phyloP scores from a whole-genome alignment of 2,113 vertebrate species.

The Coreoperca whiteheadi region DNA sequence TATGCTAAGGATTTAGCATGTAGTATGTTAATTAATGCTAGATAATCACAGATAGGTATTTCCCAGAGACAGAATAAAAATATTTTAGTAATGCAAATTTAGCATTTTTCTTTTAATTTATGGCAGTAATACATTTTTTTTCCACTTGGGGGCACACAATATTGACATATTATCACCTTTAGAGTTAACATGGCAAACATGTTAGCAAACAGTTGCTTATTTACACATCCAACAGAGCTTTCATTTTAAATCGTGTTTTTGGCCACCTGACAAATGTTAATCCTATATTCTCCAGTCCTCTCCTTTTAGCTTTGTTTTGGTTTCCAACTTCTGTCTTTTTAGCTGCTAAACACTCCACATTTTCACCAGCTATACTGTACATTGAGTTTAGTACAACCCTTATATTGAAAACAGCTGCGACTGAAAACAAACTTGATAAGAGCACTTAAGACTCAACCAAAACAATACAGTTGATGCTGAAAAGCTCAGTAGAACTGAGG shows the following conservation, averaged over 20 bases:
- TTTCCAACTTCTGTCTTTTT: background rate
- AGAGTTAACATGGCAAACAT: too few relatives aligned
- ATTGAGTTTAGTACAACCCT: background rate
- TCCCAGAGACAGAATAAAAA: background rate
- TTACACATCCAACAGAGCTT: too few relatives aligned
- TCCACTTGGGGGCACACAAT: background rate
- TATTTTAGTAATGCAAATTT: background rate
- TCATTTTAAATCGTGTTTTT: too few relatives aligned
- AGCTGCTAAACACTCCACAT: background rate
- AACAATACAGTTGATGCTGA: background rate
- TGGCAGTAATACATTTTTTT: background rate
- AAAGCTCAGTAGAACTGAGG: background rate
- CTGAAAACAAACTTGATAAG: background rate
- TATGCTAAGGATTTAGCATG: background rate
- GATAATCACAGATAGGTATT: background rate
- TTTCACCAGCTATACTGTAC: background rate
- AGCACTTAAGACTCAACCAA: background rate
- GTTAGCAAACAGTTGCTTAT: too few relatives aligned
- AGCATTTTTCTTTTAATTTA: background rate
- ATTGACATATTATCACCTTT: background rate
- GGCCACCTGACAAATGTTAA: too few relatives aligned
- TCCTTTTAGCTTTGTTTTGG: background rate
- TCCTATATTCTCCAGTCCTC: too few relatives aligned
- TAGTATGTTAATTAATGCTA: background rate
- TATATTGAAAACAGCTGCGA: background rate